Conservation (phyloP, 2,888 invertebrate genomes). For the Bimastos eiseni region DNA sequence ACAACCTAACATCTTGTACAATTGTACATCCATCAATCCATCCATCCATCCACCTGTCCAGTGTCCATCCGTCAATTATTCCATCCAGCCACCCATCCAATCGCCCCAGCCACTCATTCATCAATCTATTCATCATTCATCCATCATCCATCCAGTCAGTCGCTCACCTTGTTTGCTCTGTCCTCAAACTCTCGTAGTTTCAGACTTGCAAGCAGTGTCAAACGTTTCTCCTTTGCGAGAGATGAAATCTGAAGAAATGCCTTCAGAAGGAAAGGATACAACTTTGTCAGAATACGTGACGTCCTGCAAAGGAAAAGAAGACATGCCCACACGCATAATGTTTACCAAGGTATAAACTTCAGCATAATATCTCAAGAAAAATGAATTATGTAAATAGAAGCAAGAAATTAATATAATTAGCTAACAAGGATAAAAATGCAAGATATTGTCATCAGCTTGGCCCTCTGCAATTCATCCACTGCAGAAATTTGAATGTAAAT, state of each 20-base stretch:
- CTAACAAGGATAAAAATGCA: background rate
- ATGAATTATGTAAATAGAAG: background rate
- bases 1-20: background rate
- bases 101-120: background rate
- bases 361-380: background rate
- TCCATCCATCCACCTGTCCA: background rate
- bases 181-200: slow-evolving; percentile 5
- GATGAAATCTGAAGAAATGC: background rate
- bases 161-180: background rate
- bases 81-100: too few relatives aligned
- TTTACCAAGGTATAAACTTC: background rate
- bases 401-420: background rate
- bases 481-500: too few relatives aligned
- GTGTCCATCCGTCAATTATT: too few relatives aligned
- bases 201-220: background rate
- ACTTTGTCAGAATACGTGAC: background rate
- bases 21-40: background rate
- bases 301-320: slow-evolving; percentile 2
- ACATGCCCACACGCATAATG: background rate
- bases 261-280: slow-evolving; percentile 13
- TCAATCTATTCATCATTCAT: too few relatives aligned
- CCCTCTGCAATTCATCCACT: background rate
- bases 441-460: too few relatives aligned
- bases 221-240: background rate
- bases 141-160: too few relatives aligned